These are phyloP conservation scores for Drosophila incognita DNA, from an alignment of 2,888 invertebrate genomes.

Conservation along the genomic window DNA sequence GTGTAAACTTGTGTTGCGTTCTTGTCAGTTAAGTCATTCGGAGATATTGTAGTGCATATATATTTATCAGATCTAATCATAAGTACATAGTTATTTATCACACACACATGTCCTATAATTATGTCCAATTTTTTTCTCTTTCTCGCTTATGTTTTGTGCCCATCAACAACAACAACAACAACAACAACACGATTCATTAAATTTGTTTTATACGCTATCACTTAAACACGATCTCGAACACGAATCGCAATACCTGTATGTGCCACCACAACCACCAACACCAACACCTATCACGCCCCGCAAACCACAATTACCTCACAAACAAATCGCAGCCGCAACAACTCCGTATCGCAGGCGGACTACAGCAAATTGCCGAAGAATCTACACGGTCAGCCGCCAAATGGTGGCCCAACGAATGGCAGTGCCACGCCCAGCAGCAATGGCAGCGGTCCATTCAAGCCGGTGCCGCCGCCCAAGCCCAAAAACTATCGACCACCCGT, in stretches of 20 bases:
- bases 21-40: conserved; percentile 8
- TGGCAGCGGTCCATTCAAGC: conserved; percentile 89
- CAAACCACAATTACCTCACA: conserved; percentile 14
- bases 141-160: conserved; percentile 69
- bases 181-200: conserved; percentile 22
- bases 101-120: conserved; percentile 62
- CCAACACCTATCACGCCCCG: conserved; percentile 29
- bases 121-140: conserved; percentile 60
- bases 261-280: conserved; percentile 26
- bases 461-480: conserved; percentile 96
- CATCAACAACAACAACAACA: conserved; percentile 25
- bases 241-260: conserved; percentile 25
- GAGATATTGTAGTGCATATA: conserved; percentile 4
- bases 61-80: conserved; percentile 21
- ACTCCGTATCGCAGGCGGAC: conserved; percentile 88
- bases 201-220: conserved; percentile 33
- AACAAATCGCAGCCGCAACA: conserved; percentile 85
- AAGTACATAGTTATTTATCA: conserved; percentile 17
- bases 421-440: conserved; percentile 79
- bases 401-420: conserved; percentile 70
- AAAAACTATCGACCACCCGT: conserved; percentile 94
- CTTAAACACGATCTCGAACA: conserved; percentile 22
- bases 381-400: conserved; percentile 81
- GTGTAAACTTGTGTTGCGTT: conserved; percentile 21
- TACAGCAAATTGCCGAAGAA: conserved; percentile 86